Conservation (phyloP, 2,113 vertebrate genomes). For the Otis tarda region DNA sequence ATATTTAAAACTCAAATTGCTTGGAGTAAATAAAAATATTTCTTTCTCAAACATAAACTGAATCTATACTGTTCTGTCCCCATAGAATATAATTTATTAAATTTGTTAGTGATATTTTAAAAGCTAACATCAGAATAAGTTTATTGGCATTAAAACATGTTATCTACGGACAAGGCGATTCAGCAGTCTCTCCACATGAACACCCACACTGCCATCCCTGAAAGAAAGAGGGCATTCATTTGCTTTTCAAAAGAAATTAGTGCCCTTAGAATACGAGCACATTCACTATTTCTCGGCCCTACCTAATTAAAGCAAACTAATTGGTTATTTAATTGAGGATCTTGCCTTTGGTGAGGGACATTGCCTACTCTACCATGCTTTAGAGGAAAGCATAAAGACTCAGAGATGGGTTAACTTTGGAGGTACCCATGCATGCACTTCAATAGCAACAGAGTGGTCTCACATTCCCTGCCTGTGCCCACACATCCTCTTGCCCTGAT, state of each 20-base stretch:
- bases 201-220: background rate
- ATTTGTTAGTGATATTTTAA: background rate
- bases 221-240: background rate
- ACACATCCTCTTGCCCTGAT: rapidly evolving
- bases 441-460: background rate
- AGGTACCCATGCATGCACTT: background rate
- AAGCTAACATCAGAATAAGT: background rate
- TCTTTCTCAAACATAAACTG: background rate
- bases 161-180: background rate
- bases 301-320: background rate
- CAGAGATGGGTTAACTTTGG: background rate
- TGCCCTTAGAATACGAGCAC: background rate
- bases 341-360: background rate
- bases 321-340: background rate
- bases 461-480: rapidly evolving
- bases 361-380: background rate
- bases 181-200: background rate
- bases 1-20: background rate
- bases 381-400: background rate
- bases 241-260: background rate
- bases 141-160: background rate
- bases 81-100: background rate
- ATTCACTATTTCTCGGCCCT: background rate
- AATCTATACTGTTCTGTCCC: background rate
- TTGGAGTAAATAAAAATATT: background rate